phyloP scores from a whole-genome alignment of 2,797 vertebrate species.

The Hemitrygon akajei region DNA sequence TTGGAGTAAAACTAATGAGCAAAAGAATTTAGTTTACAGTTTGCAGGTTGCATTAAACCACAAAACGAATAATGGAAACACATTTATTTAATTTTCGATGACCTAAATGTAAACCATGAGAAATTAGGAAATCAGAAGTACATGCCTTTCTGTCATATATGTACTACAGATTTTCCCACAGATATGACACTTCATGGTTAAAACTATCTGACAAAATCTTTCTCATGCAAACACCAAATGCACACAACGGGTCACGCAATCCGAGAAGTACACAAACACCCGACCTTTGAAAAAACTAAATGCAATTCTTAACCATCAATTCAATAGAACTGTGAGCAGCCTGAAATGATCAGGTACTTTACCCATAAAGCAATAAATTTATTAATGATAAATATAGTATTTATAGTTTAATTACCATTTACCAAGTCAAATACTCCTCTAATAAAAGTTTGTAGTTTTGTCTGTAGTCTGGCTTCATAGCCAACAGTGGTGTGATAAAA shows the following conservation, averaged over 20 bases:
- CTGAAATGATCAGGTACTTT: constrained; percentile 51
- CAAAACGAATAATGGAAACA: background rate
- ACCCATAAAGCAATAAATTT: constrained; percentile 49
- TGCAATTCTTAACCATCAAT: constrained; percentile 43
- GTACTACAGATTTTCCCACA: constrained; percentile 1
- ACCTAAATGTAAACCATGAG: constrained; percentile 24
- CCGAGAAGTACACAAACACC: constrained; percentile 9
- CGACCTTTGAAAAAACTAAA: background rate
- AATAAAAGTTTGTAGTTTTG: constrained; percentile 59
- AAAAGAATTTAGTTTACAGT: background rate
- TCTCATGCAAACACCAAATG: constrained; percentile 6
- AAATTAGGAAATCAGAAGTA: background rate
- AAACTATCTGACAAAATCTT: constrained; percentile 34
- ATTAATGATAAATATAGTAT: constrained; percentile 62
- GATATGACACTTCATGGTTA: constrained; percentile 22
- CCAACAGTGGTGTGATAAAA: constrained; percentile 47
- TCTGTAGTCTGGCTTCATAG: constrained; percentile 55
- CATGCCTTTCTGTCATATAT: background rate
- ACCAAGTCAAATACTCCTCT: constrained; percentile 45
- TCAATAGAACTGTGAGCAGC: constrained; percentile 51
- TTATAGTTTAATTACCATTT: constrained; percentile 54
- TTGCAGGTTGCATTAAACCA: background rate
- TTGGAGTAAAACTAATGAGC: background rate
- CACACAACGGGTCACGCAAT: constrained; percentile 31
- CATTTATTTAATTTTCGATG: background rate